Conservation (phyloP, 1,140 invertebrate genomes). For the Bombus waltoni region DNA sequence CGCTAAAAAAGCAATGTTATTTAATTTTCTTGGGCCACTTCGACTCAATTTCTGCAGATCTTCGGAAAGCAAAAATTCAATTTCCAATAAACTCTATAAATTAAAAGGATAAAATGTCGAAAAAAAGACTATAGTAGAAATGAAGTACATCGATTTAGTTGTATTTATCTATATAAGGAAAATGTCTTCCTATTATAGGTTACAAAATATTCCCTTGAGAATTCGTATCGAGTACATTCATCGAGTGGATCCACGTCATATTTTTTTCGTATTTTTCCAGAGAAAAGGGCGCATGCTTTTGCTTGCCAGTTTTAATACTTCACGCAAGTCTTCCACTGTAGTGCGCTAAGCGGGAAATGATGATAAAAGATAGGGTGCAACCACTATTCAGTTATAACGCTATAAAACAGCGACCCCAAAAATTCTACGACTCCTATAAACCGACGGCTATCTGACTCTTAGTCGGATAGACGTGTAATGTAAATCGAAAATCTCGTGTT, state of each 20-base stretch:
- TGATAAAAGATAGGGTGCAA: constrained; percentile 14
- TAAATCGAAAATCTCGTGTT: constrained; percentile 13
- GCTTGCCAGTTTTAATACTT: constrained; percentile 20
- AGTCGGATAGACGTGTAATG: constrained; percentile 1
- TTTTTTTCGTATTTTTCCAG: not conserved
- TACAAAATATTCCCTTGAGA: not conserved
- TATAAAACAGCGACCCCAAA: constrained; percentile 29
- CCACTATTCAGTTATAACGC: constrained; percentile 31
- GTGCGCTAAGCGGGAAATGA: constrained; percentile 36
- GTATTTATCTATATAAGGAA: not conserved
- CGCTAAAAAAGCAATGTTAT: not conserved
- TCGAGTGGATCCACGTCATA: not conserved
- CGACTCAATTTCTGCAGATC: too few relatives aligned
- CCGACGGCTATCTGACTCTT: constrained; percentile 3
- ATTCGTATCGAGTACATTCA: not conserved
- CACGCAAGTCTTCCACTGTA: not conserved
- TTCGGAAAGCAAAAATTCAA: not conserved
- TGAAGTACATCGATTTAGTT: not conserved
- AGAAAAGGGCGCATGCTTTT: not conserved
- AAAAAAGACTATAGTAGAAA: not conserved
- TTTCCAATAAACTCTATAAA: not conserved
- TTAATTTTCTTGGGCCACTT: not conserved
- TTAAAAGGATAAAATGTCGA: too few relatives aligned
- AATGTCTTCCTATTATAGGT: not conserved
- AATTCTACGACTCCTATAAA: constrained; percentile 40